phyloP scores from a whole-genome alignment of 2,797 vertebrate species.

The Labroides dimidiatus region DNA sequence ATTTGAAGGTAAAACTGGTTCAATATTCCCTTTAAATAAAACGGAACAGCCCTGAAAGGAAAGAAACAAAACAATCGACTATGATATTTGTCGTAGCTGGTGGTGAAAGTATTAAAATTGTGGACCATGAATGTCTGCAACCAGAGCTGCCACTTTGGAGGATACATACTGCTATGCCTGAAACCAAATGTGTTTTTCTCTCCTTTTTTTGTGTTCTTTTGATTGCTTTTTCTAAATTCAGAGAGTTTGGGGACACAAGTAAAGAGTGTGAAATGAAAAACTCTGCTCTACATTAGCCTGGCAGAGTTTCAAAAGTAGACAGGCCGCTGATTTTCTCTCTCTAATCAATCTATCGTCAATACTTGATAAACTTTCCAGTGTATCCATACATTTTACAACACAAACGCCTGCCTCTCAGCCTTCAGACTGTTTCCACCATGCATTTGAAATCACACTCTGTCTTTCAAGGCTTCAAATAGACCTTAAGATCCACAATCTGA shows the following conservation, averaged over 20 bases:
- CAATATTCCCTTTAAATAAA: slow-evolving; percentile 16
- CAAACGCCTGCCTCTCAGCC: background rate
- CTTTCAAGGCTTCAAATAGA: background rate
- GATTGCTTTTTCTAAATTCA: background rate
- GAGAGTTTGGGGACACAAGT: slow-evolving; percentile 7
- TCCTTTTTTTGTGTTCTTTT: background rate
- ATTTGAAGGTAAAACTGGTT: slow-evolving; percentile 19
- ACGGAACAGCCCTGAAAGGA: slow-evolving; percentile 17
- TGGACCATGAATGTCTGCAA: background rate
- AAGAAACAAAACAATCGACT: slow-evolving; percentile 18
- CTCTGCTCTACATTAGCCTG: slow-evolving; percentile 2
- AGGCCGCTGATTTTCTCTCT: slow-evolving; percentile 11
- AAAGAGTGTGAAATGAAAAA: slow-evolving; percentile 23
- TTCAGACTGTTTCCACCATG: background rate
- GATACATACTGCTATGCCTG: background rate
- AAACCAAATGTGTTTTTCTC: background rate
- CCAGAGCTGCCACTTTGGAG: slow-evolving; percentile 4
- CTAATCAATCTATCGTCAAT: slow-evolving; percentile 20
- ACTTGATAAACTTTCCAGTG: slow-evolving; percentile 18
- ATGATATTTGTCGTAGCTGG: slow-evolving; percentile 15
- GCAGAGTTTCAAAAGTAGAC: slow-evolving; percentile 1
- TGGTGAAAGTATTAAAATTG: slow-evolving; percentile 33
- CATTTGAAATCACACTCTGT: slow-evolving; percentile 4
- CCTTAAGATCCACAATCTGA: background rate
- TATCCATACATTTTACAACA: background rate